phyloP scores from a whole-genome alignment of 2,797 vertebrate species.

The Tenualosa thibaudeaui region DNA sequence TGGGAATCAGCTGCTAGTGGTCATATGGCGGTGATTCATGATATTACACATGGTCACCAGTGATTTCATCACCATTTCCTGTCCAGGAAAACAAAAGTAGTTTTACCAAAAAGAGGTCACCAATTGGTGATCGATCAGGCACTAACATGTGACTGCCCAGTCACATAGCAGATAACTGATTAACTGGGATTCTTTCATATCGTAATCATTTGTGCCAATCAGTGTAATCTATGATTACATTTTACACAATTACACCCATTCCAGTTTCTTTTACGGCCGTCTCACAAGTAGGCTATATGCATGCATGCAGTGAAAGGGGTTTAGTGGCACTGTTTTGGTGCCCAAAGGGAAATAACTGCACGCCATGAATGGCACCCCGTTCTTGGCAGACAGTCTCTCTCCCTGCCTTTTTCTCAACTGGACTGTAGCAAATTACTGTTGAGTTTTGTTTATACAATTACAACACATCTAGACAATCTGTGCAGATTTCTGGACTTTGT shows the following conservation, averaged over 20 bases:
- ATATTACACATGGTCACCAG: neutral
- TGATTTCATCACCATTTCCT: constrained; percentile 4
- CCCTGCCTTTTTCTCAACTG: neutral
- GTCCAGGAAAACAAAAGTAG: neutral
- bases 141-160: neutral
- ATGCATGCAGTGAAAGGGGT: neutral
- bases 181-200: neutral
- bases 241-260: neutral
- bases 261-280: neutral
- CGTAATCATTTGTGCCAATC: neutral
- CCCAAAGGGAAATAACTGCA: neutral
- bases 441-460: neutral
- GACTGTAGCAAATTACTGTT: neutral
- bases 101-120: neutral
- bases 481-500: neutral
- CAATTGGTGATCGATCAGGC: neutral
- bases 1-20: neutral
- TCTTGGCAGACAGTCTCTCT: neutral
- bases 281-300: too few relatives aligned
- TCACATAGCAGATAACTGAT: neutral
- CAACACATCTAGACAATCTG: neutral
- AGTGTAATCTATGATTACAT: neutral
- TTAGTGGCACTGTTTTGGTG: neutral
- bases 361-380: neutral
- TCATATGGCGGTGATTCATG: neutral